These are phyloP conservation scores for Brachyhypopomus occidentalis DNA, from an alignment of 2,113 vertebrate species.

Conservation along the genomic window DNA sequence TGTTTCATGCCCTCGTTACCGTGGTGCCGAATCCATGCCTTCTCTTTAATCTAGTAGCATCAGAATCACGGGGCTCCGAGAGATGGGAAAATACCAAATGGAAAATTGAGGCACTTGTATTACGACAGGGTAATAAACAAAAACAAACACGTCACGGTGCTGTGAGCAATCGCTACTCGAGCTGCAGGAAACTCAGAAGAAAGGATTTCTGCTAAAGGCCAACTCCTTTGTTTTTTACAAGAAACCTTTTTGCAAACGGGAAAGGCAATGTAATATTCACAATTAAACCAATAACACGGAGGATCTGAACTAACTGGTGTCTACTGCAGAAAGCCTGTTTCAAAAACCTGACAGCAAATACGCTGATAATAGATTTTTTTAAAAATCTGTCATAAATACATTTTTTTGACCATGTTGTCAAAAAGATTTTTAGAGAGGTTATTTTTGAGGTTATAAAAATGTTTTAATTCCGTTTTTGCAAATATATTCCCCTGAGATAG, in stretches of 20 bases:
- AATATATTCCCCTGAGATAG: background rate
- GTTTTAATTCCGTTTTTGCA: background rate
- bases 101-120: background rate
- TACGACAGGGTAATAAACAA: background rate
- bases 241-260: background rate
- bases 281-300: background rate
- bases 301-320: too few species aligned
- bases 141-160: background rate
- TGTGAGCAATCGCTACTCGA: background rate
- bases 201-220: background rate
- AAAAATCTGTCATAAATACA: background rate
- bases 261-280: background rate
- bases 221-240: background rate
- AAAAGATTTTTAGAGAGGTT: background rate
- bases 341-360: too few species aligned
- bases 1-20: too few species aligned
- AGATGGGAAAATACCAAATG: background rate
- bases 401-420: background rate
- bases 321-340: too few species aligned
- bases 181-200: background rate
- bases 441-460: background rate
- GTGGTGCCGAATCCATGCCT: background rate
- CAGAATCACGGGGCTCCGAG: background rate
- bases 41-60: slow-evolving; percentile 4
- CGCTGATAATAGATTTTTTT: too few species aligned